Base-by-base conservation (phyloP, 1,140 invertebrate species). In the Drosophila eugracilis region DNA sequence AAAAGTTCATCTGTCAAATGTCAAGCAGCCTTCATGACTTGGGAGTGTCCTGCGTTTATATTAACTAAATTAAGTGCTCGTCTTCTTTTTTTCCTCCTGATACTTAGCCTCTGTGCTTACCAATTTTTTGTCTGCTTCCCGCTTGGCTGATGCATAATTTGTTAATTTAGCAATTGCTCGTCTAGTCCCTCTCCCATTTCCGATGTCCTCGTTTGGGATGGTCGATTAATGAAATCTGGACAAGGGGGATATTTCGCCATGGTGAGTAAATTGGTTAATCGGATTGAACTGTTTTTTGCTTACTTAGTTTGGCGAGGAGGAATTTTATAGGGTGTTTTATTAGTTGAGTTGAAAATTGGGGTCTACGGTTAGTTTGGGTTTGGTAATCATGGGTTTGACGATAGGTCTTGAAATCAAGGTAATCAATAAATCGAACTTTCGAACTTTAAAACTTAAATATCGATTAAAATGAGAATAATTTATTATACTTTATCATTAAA, bases 1-100 rank as follows among this genome's bases (percentile, higher is more conserved):
- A n/a, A n/a, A 59, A 88, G 65, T 81, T 89, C 85, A 89, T 89
- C 85, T 89, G 85, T 89, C 85, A 89, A 89, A 72, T 78, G 85
- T 89, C 85, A 89, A 50, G 34, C 22, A 57, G 21, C 45, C 55
- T 47, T 54, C 34, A 49, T 21, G 57, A 32, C 48, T 66, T 44
- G 7, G 53, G 54, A 49, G 45, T 75, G 53, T 74, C 62, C 62
- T 72, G 41, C 63, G 60, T 47, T 80, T 85, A 63, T 81, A 86
- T 85, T 85, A 85, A 80, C 81, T 85, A 85, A 85, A 85, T 85
- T 80, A 85, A 85, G 81, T 86, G 77, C 63, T 80, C 58, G 75
- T 75, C 41, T 24, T 67, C 54, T 54, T 67, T 53, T 55, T 55
- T 39, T 32, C 5, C 9, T 60, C 12, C 9, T 24, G 14, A 6